These are phyloP conservation scores for Euplexia lucipara DNA, from an alignment of 2,888 invertebrate genomes.

Conservation along the genomic window DNA sequence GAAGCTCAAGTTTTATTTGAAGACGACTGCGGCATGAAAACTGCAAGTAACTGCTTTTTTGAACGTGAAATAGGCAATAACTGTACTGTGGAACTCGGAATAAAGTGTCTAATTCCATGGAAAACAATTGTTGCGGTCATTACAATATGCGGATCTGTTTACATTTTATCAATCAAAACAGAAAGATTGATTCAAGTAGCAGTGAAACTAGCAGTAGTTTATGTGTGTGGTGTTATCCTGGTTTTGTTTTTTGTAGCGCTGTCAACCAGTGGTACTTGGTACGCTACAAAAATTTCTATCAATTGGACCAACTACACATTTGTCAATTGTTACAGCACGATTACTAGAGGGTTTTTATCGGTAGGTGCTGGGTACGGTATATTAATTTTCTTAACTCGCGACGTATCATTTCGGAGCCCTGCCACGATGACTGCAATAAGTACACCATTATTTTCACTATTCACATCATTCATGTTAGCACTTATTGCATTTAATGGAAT, in stretches of 20 bases:
- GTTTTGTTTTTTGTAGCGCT: slow-evolving; percentile 79
- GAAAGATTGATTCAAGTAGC: slow-evolving; percentile 74
- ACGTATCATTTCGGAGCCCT: slow-evolving; percentile 83
- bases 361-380: slow-evolving; percentile 82
- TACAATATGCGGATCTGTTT: slow-evolving; percentile 70
- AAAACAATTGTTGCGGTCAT: slow-evolving; percentile 72
- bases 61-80: slow-evolving; percentile 80
- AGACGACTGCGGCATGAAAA: slow-evolving; percentile 84
- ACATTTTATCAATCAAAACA: slow-evolving; percentile 77
- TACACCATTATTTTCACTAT: slow-evolving; percentile 74
- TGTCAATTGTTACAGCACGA: slow-evolving; percentile 65
- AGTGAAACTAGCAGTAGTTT: slow-evolving; percentile 72
- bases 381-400: slow-evolving; percentile 76
- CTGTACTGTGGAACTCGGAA: slow-evolving; percentile 66
- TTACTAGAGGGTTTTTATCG: slow-evolving; percentile 74
- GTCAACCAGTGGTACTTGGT: slow-evolving; percentile 83
- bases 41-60: slow-evolving; percentile 82
- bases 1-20: slow-evolving; percentile 79
- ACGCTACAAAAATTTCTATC: slow-evolving; percentile 70
- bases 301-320: slow-evolving; percentile 70
- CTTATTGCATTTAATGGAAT: slow-evolving; percentile 81
- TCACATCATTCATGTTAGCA: slow-evolving; percentile 72
- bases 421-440: slow-evolving; percentile 83
- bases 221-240: slow-evolving; percentile 72
- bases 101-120: slow-evolving; percentile 75